Percentiles rank a stretch among this genome's conserved stretches.
Conservation (phyloP, 2,113 vertebrate species). For the Vanacampus margaritifer region DNA sequence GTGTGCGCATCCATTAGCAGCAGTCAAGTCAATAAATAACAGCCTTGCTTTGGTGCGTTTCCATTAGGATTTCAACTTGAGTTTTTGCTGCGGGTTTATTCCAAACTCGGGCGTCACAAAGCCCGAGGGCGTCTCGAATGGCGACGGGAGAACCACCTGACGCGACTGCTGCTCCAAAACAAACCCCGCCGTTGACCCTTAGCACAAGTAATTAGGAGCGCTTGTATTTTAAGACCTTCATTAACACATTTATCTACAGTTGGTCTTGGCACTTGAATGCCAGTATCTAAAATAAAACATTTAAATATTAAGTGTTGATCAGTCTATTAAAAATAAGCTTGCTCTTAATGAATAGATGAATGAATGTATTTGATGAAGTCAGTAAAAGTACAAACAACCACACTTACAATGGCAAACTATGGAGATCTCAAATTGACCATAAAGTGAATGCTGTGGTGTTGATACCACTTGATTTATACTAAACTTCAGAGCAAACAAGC, state of each 20-base stretch:
- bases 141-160: constrained; percentile 33
- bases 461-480: background rate
- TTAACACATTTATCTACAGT: background rate
- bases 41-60: constrained; percentile 5
- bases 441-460: background rate
- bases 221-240: background rate
- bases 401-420: background rate
- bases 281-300: too few relatives aligned
- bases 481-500: background rate
- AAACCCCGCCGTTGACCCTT: background rate
- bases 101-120: constrained; percentile 14
- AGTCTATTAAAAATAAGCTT: constrained; percentile 28
- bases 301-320: background rate
- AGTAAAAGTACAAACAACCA: constrained; percentile 16
- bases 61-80: constrained; percentile 23
- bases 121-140: constrained; percentile 24
- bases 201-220: constrained; percentile 19
- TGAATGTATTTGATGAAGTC: constrained; percentile 26
- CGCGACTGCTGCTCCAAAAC: constrained; percentile 1
- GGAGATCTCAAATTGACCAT: constrained; percentile 9
- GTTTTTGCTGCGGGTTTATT: constrained; percentile 35
- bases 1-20: constrained; percentile 18
- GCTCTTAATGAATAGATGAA: constrained; percentile 27
- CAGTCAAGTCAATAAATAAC: constrained; percentile 32
- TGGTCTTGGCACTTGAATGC: too few relatives aligned